Percentiles rank a stretch among this genome's conserved stretches.
These are phyloP conservation scores for Eolophus roseicapilla DNA, from an alignment of 2,113 vertebrate species.

Conservation along the genomic window DNA sequence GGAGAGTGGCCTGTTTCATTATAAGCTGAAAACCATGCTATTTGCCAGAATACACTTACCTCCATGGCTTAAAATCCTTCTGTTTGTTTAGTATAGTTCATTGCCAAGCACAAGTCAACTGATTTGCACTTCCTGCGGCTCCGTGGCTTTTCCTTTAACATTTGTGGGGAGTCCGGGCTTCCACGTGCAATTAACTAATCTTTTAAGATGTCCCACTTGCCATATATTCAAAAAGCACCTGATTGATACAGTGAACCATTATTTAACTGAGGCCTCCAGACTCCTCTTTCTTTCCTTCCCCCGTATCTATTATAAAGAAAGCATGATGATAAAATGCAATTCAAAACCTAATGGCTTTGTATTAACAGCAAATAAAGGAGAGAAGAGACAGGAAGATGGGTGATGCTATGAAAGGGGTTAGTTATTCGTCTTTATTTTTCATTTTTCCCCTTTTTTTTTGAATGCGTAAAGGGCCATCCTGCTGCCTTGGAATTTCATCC, in stretches of 20 bases:
- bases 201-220: background rate
- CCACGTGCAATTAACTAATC: background rate
- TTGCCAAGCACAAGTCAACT: background rate
- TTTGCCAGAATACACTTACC: background rate
- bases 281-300: background rate
- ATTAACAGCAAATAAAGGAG: background rate
- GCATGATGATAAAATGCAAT: background rate
- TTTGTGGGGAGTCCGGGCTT: background rate
- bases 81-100: background rate
- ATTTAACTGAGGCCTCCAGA: background rate
- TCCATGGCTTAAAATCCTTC: background rate
- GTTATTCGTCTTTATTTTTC: background rate
- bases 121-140: background rate
- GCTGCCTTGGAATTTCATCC: slow-evolving; percentile 3
- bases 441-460: background rate
- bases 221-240: background rate
- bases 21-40: fast-evolving
- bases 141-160: background rate
- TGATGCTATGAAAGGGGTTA: background rate
- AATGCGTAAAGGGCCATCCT: background rate
- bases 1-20: background rate
- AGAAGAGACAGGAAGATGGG: background rate
- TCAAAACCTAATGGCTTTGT: background rate
- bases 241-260: background rate
- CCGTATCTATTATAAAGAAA: background rate